Evolutionary conservation across 2,113 vertebrate species (phyloP).

Genomic region (Sinosuthora webbiana): DNA sequence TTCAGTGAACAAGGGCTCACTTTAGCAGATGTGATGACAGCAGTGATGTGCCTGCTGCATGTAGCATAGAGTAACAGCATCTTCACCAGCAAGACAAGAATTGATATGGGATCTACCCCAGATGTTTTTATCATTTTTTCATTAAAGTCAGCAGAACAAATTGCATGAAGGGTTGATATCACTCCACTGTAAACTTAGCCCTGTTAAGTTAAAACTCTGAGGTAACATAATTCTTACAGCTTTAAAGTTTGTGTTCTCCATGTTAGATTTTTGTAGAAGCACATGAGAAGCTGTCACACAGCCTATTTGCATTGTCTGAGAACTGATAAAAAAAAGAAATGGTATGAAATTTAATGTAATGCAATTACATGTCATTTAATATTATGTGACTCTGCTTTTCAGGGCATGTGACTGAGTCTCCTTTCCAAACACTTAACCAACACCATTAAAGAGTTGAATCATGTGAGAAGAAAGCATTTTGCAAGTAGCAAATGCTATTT

Average conservation of each 20-base stretch:
- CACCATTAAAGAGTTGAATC: neutral
- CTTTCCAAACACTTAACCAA: neutral
- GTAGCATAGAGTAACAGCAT: neutral
- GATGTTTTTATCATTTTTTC: neutral
- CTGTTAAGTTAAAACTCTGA: neutral
- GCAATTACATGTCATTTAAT: neutral
- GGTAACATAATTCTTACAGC: neutral
- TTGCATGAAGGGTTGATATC: neutral
- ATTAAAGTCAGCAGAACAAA: neutral
- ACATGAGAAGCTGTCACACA: neutral
- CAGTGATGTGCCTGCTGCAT: neutral
- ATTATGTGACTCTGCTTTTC: neutral
- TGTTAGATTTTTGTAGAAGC: neutral
- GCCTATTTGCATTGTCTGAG: neutral
- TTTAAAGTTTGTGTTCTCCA: neutral
- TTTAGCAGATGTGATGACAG: neutral
- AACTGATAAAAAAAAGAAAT: neutral
- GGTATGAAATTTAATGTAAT: neutral
- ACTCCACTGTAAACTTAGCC: neutral
- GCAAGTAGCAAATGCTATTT: neutral
- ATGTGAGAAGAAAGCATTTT: neutral
- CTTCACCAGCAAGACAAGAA: neutral
- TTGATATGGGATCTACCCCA: neutral
- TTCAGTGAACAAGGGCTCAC: neutral
- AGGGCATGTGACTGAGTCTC: neutral